phyloP scores from a whole-genome alignment of 2,797 vertebrate genomes.

The Brachyalestes nurse region DNA sequence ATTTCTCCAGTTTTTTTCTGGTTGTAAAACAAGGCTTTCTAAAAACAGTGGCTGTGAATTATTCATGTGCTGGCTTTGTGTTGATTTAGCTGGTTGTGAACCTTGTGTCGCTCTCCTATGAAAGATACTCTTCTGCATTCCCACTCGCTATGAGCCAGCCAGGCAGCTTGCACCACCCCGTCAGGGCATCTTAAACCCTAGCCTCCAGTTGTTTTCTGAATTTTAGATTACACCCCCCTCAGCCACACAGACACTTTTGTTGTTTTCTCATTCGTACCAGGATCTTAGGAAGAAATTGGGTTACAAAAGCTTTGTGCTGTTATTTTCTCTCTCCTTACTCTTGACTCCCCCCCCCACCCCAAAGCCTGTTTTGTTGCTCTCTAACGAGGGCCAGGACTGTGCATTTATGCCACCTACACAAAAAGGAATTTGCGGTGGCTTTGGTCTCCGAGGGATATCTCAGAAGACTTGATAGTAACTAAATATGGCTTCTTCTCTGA shows the following conservation, averaged over 20 bases:
- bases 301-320: constrained; percentile 73
- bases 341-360: constrained; percentile 55
- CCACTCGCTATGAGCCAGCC: constrained; percentile 34
- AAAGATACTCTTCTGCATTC: constrained; percentile 45
- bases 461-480: constrained; percentile 14
- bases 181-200: constrained; percentile 58
- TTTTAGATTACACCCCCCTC: constrained; percentile 60
- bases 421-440: constrained; percentile 75
- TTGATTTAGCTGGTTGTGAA: constrained; percentile 67
- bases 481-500: constrained; percentile 29
- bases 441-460: constrained; percentile 41
- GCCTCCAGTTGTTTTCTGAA: constrained; percentile 62
- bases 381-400: constrained; percentile 81
- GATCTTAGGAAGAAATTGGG: constrained; percentile 78
- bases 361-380: constrained; percentile 75
- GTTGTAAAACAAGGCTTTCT: constrained; percentile 62
- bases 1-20: constrained; percentile 50
- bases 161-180: constrained; percentile 22
- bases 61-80: constrained; percentile 72
- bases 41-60: constrained; percentile 69
- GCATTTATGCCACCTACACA: constrained; percentile 78
- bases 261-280: constrained; percentile 68
- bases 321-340: constrained; percentile 72
- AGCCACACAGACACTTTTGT: constrained; percentile 1
- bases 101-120: constrained; percentile 42